Base-by-base conservation (phyloP, 2,888 invertebrate species). In the Macrosiphum euphorbiae region DNA sequence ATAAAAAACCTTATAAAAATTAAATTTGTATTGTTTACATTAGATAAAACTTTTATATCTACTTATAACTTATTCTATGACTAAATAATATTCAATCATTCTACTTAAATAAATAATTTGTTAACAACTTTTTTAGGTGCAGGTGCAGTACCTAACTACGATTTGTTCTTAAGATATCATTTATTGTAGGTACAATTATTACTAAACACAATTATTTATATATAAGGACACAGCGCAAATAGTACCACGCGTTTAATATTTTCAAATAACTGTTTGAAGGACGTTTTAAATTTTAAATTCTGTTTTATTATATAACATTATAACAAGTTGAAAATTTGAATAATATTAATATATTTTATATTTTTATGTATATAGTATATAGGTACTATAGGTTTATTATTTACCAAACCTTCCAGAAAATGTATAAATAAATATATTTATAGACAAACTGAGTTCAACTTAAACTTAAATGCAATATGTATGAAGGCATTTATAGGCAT, bases 291-390 rank as follows among this genome's bases (percentile, higher is more conserved):
- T 35, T 78, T 78, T 26, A 78, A 35, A 35, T 67, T 67, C n/a
- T 67, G n/a, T n/a, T 78, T 78, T 5, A 78, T 78, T 78, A 35
- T 7, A 20, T 78, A 78, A 78, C 16, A 78, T 20, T 7, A 20
- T 78, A 78, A 78, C 16, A 78, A 5, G 3, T 78, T 78, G 35
- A 5, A 4, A 78, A 35, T 78, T 78, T 78, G 67, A 78, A 78
- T 78, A 78, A 78, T 78, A 78, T 78, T n/a, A 78, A 78, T 78
- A 78, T 35, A 78, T 67, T 67, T n/a, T n/a, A 67, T 67, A 16
- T 26, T 58, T 26, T 58, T 35, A 16, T n/a, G 11, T 61, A 10
- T 5, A 26, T 26, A 55, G 2, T 55, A 55, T 55, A 55, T 55
- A 44, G 44, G 20, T 55, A 61, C 11, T 28, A 61, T 61, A 3